These are phyloP conservation scores for Calyptomena viridis DNA, from an alignment of 2,113 vertebrate species.

Conservation along the genomic window DNA sequence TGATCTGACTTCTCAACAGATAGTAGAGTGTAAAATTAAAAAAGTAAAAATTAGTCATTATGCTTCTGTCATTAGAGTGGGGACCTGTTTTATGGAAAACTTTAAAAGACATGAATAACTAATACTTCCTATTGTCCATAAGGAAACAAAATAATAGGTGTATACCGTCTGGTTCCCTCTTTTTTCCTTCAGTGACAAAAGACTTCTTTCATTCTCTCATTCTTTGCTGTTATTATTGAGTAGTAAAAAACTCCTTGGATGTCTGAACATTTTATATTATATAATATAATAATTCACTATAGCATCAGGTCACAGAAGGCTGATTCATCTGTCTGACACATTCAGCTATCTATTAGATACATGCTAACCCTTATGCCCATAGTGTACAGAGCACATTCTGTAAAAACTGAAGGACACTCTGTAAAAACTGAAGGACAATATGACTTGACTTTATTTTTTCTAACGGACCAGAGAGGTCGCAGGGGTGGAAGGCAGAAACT, in stretches of 20 bases:
- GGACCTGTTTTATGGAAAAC: background rate
- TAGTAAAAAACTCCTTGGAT: slow-evolving; percentile 10
- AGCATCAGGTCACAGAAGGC: slow-evolving; percentile 37
- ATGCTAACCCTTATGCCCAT: slow-evolving; percentile 17
- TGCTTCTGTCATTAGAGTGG: background rate
- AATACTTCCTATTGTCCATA: background rate
- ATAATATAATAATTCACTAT: slow-evolving; percentile 42
- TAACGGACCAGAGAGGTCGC: background rate
- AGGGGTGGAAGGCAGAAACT: slow-evolving; percentile 5
- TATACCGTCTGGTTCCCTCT: fast-evolving
- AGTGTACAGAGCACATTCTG: background rate
- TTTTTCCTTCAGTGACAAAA: background rate
- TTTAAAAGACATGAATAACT: background rate
- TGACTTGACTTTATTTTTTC: slow-evolving; percentile 50
- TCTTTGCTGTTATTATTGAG: background rate
- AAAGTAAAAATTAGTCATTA: background rate
- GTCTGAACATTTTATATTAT: slow-evolving; percentile 19
- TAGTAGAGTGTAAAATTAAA: background rate
- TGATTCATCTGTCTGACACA: slow-evolving; percentile 48
- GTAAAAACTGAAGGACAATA: slow-evolving; percentile 27
- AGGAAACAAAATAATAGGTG: background rate
- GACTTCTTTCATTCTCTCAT: background rate
- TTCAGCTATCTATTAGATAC: slow-evolving; percentile 38
- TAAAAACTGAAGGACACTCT: slow-evolving; percentile 24
- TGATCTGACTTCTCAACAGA: background rate